These are phyloP conservation scores for Mus spicilegus DNA, from an alignment of 2,113 vertebrate genomes.

Conservation along the genomic window DNA sequence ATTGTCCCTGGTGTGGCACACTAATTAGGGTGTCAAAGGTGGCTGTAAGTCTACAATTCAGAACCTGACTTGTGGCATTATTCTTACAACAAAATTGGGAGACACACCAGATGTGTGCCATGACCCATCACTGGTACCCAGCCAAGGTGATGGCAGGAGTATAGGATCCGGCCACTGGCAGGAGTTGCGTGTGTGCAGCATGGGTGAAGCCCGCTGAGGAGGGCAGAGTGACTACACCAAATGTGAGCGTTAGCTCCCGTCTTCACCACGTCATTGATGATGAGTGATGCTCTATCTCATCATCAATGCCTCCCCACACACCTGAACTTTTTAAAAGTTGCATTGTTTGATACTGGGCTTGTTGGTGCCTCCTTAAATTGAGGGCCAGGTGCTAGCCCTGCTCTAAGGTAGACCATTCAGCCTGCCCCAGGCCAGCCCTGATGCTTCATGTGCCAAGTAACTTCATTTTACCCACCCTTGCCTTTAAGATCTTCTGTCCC, in stretches of 20 bases:
- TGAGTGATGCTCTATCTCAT: background rate
- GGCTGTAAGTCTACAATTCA: background rate
- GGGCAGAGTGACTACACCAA: fast-evolving
- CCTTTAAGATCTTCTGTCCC: background rate
- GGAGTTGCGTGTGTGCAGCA: background rate
- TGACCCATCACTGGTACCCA: background rate
- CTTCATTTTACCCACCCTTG: background rate
- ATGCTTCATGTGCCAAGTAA: background rate
- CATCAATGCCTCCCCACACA: background rate
- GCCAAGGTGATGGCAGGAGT: too few relatives aligned
- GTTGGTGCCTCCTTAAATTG: background rate
- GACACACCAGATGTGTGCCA: too few relatives aligned
- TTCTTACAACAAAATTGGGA: background rate
- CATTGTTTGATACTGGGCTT: background rate
- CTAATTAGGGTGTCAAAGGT: too few relatives aligned
- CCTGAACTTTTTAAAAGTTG: background rate
- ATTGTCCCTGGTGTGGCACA: background rate
- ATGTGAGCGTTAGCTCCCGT: background rate
- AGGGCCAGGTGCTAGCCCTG: too few relatives aligned
- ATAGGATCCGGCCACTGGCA: background rate
- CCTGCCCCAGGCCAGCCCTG: background rate
- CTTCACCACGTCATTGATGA: background rate
- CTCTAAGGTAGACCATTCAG: background rate
- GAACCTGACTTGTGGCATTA: background rate
- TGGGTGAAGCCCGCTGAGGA: background rate